A percentile compares a stretch with the other conserved stretches of the same genome.
Conservation (phyloP, 2,888 invertebrate species). For the Melolontha melolontha region DNA sequence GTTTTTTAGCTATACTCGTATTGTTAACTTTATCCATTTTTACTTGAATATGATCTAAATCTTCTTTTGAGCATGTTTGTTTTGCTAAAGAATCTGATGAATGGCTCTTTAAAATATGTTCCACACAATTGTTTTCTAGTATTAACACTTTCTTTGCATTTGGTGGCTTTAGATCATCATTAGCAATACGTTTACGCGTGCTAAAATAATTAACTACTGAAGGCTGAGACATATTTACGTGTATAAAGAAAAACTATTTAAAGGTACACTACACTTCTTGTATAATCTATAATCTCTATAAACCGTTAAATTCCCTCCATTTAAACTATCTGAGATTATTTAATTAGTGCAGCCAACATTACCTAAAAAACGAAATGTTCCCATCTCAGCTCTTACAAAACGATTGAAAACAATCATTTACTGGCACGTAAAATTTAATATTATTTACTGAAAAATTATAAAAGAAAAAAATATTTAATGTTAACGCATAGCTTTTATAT, state of each 20-base stretch:
- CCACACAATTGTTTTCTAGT: conserved; percentile 55
- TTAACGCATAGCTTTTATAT: no score
- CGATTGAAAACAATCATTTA: no score
- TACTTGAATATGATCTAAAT: conserved; percentile 15
- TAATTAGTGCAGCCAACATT: conserved; percentile 11
- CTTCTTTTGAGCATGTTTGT: background rate
- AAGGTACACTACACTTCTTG: conserved; percentile 48
- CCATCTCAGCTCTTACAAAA: no score
- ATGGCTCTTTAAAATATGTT: conserved; percentile 16
- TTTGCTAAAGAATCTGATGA: conserved; percentile 9
- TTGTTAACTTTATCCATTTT: conserved; percentile 12
- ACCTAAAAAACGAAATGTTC: no score
- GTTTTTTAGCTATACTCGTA: conserved; percentile 36
- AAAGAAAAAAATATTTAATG: no score
- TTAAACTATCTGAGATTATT: conserved; percentile 36
- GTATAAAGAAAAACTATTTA: conserved; percentile 47
- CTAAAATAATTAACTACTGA: conserved; percentile 81
- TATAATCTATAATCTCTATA: background rate
- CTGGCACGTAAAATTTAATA: no score
- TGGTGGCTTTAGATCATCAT: conserved; percentile 71
- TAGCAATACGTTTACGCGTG: conserved; percentile 80
- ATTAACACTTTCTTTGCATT: conserved; percentile 68
- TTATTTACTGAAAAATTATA: no score
- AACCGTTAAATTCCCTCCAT: conserved; percentile 57
- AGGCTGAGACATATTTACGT: conserved; percentile 78